phyloP scores from a whole-genome alignment of 2,888 invertebrate genomes.

The Epinotia demarniana region DNA sequence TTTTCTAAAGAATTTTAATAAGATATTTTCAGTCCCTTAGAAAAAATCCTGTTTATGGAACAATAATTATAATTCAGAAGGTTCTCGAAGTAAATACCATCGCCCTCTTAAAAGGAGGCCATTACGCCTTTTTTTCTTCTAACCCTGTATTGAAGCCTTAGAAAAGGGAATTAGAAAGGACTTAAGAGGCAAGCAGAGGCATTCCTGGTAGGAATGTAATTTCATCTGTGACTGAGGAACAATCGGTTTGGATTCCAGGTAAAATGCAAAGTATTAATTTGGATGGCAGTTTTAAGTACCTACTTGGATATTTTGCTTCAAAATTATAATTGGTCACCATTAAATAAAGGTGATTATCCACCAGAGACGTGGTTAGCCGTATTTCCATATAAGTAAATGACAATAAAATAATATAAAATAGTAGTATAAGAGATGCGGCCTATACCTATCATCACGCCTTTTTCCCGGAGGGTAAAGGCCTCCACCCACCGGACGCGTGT shows the following conservation, averaged over 20 bases:
- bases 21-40: slow-evolving; percentile 21
- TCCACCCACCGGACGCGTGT: no score
- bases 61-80: slow-evolving; percentile 29
- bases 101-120: not conserved
- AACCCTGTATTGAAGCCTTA: not conserved
- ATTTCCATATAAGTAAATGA: no score
- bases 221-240: not conserved
- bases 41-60: slow-evolving; percentile 29
- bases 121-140: not conserved
- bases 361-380: no score
- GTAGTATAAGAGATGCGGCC: no score
- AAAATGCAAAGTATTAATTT: slow-evolving; percentile 1
- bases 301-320: not conserved
- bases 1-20: slow-evolving; percentile 21
- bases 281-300: not conserved
- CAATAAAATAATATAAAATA: no score
- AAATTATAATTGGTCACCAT: not conserved
- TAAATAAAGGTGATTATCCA: no score
- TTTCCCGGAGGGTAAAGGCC: no score
- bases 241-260: not conserved
- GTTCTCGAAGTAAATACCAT: slow-evolving; percentile 17
- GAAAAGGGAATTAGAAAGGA: not conserved
- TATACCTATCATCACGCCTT: no score
- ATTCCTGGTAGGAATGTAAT: not conserved
- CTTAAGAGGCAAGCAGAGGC: not conserved